These are phyloP conservation scores for Noctua pronuba DNA, from an alignment of 2,888 invertebrate species.

Conservation along the genomic window DNA sequence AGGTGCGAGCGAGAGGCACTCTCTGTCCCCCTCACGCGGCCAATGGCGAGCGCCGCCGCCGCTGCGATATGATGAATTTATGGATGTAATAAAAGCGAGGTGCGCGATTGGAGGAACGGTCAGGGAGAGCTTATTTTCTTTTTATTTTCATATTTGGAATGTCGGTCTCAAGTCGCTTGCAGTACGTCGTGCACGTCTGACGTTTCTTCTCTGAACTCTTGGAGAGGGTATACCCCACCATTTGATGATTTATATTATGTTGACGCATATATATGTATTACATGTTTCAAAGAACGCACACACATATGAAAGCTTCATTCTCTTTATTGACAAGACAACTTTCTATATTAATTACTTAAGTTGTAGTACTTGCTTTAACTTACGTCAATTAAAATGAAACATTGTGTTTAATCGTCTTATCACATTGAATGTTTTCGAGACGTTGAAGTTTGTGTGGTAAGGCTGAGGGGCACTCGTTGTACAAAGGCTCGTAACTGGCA, in stretches of 20 bases:
- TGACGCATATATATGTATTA: slow-evolving; percentile 55
- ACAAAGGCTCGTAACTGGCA: slow-evolving; percentile 86
- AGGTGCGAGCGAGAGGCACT: slow-evolving; percentile 91
- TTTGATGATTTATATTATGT: slow-evolving; percentile 65
- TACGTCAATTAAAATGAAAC: slow-evolving; percentile 43
- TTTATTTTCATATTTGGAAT: slow-evolving; percentile 90
- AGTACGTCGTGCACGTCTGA: slow-evolving; percentile 76
- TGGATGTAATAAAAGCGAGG: slow-evolving; percentile 94
- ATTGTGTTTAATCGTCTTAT: slow-evolving; percentile 46
- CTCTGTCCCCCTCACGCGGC: slow-evolving; percentile 88
- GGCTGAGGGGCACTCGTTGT: slow-evolving; percentile 80
- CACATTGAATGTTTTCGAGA: slow-evolving; percentile 70
- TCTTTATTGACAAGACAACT: slow-evolving; percentile 13
- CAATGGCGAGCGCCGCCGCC: slow-evolving; percentile 89
- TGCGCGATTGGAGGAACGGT: slow-evolving; percentile 92
- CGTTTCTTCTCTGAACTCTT: slow-evolving; percentile 77
- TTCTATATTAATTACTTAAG: slow-evolving; percentile 20
- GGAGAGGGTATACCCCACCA: slow-evolving; percentile 65
- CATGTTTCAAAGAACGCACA: slow-evolving; percentile 39
- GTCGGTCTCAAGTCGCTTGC: slow-evolving; percentile 84
- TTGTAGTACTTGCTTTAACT: slow-evolving; percentile 23
- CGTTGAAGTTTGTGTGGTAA: slow-evolving; percentile 78
- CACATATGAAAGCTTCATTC: slow-evolving; percentile 10
- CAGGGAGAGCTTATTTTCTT: slow-evolving; percentile 90
- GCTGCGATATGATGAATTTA: slow-evolving; percentile 94